These are phyloP conservation scores for Notiomystis cincta DNA, from an alignment of 2,113 vertebrate species.

Conservation along the genomic window DNA sequence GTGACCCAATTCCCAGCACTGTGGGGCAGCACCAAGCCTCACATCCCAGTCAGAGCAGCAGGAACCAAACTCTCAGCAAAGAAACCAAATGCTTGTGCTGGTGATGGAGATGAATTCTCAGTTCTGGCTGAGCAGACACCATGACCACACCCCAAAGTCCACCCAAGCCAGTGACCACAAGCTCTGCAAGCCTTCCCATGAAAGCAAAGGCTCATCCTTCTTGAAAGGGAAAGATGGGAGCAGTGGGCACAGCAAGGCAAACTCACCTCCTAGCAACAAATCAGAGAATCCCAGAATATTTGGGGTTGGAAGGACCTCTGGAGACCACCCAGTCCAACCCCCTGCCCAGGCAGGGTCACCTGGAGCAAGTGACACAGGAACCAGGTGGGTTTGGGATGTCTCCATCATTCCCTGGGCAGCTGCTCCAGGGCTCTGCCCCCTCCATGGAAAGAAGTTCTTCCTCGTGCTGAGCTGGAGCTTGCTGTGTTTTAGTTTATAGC, in stretches of 20 bases:
- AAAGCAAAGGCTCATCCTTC: rapidly evolving
- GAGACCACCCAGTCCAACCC: not conserved
- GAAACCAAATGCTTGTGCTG: rapidly evolving
- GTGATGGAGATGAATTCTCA: not conserved
- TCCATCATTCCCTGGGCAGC: not conserved
- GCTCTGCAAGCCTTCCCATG: not conserved
- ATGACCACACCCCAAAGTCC: rapidly evolving
- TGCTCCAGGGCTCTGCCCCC: not conserved
- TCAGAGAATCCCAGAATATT: not conserved
- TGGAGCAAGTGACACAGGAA: not conserved
- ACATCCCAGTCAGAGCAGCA: not conserved
- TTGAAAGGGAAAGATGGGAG: no score
- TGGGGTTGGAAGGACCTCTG: not conserved
- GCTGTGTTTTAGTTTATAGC: rapidly evolving
- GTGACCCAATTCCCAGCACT: not conserved
- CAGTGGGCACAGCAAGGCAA: not conserved
- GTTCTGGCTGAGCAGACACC: not conserved
- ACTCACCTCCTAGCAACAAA: rapidly evolving
- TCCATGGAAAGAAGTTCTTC: rapidly evolving
- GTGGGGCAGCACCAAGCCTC: not conserved
- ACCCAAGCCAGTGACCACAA: not conserved
- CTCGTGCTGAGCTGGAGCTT: not conserved
- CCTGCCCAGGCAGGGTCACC: not conserved
- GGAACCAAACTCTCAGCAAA: not conserved
- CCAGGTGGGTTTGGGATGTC: not conserved